Conservation (phyloP, 2,113 vertebrate species). For the Setophaga kirtlandii region DNA sequence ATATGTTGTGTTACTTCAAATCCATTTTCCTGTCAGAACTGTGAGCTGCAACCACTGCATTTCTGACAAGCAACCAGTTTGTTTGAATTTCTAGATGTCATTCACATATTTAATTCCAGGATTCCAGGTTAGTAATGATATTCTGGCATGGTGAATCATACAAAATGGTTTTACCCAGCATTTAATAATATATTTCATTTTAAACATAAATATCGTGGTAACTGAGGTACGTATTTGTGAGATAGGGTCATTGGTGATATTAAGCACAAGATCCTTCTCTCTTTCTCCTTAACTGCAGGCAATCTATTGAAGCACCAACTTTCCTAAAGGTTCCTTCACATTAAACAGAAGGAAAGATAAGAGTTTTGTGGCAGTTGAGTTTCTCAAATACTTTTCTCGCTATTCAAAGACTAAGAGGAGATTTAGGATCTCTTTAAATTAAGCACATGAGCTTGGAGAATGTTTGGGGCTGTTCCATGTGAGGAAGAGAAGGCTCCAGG, state of each 20-base stretch:
- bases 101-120: not conserved
- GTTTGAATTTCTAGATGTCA: not conserved
- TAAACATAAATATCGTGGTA: not conserved
- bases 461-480: rapidly evolving
- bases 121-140: not conserved
- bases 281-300: not conserved
- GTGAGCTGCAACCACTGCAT: not conserved
- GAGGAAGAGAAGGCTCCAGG: not conserved
- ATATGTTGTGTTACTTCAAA: not conserved
- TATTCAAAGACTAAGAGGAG: not conserved
- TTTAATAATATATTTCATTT: not conserved
- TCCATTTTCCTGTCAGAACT: not conserved
- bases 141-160: not conserved
- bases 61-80: not conserved
- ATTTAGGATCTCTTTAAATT: not conserved
- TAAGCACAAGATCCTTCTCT: not conserved
- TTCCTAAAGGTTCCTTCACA: not conserved
- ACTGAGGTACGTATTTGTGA: not conserved
- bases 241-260: not conserved
- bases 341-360: not conserved
- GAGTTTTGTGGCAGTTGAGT: not conserved
- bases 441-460: not conserved
- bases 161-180: not conserved
- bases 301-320: not conserved
- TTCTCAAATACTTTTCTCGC: not conserved